These are phyloP conservation scores for Caenorhabditis angaria DNA, from an alignment of 2,888 invertebrate genomes.

Conservation along the genomic window DNA sequence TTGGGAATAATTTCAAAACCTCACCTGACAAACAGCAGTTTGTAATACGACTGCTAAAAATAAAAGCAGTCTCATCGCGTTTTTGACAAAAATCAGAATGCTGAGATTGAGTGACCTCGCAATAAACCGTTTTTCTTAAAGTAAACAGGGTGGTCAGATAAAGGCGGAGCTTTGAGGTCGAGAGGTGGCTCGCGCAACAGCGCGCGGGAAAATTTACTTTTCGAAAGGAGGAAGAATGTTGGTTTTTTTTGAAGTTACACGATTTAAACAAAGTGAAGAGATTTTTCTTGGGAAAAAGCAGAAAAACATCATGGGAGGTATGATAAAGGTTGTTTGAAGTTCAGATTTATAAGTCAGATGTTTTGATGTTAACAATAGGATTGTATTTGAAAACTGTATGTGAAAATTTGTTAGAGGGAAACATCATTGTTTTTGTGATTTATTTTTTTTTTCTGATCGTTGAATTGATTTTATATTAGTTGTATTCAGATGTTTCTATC, in stretches of 20 bases:
- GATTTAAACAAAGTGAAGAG: neutral
- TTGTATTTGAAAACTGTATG: no score
- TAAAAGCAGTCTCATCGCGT: constrained; percentile 43
- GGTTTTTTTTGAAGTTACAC: neutral
- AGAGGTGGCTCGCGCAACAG: neutral
- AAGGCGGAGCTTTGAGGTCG: neutral
- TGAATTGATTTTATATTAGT: no score
- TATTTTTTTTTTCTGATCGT: no score
- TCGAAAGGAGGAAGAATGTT: neutral
- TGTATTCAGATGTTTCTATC: no score
- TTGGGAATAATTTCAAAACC: neutral
- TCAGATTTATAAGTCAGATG: neutral
- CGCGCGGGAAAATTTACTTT: neutral
- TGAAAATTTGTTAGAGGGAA: no score
- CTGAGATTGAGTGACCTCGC: neutral
- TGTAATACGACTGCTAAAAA: constrained; percentile 39
- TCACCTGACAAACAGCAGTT: constrained; percentile 37
- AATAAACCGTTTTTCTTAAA: neutral
- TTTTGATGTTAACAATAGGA: no score
- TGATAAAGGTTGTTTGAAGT: neutral
- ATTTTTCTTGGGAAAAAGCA: neutral
- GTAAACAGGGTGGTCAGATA: constrained; percentile 2
- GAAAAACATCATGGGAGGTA: neutral
- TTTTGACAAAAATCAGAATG: constrained; percentile 1
- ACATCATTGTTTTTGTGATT: no score